phyloP scores from a whole-genome alignment of 2,888 invertebrate genomes.

The Cantharis lateralis region DNA sequence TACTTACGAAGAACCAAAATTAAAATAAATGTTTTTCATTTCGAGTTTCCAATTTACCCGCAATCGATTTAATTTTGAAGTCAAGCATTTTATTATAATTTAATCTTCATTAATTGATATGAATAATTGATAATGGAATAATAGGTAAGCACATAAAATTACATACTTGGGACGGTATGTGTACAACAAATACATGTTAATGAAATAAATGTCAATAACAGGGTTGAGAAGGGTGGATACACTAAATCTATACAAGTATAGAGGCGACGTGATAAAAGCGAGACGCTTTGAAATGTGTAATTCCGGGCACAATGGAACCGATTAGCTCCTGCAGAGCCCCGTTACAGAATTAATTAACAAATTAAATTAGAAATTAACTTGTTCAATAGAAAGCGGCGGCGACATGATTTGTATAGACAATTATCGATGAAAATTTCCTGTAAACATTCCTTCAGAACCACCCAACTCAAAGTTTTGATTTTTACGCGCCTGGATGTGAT shows the following conservation, averaged over 20 bases:
- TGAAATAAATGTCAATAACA: slow-evolving; percentile 52
- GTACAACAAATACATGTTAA: slow-evolving; percentile 37
- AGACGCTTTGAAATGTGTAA: slow-evolving; percentile 51
- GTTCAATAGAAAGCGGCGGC: slow-evolving; percentile 50
- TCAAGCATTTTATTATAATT: neutral
- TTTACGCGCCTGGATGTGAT: neutral
- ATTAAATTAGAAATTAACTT: slow-evolving; percentile 62
- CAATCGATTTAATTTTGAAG: neutral
- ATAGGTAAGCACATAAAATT: slow-evolving; percentile 18
- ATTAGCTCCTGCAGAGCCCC: slow-evolving; percentile 54
- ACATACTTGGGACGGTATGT: slow-evolving; percentile 20
- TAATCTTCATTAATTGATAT: slow-evolving; percentile 5
- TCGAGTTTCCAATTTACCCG: neutral
- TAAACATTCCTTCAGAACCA: neutral
- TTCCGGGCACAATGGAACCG: slow-evolving; percentile 55
- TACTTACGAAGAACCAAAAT: neutral
- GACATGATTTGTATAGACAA: slow-evolving; percentile 30
- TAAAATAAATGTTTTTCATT: neutral
- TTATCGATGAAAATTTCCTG: slow-evolving; percentile 18
- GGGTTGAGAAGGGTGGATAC: slow-evolving; percentile 42
- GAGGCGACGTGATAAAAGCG: slow-evolving; percentile 38
- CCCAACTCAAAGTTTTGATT: neutral
- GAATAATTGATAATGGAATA: slow-evolving; percentile 2
- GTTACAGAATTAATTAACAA: slow-evolving; percentile 59
- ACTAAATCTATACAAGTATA: slow-evolving; percentile 44